Conservation (phyloP, 1,140 invertebrate genomes). For the Phenacoccus solenopsis region DNA sequence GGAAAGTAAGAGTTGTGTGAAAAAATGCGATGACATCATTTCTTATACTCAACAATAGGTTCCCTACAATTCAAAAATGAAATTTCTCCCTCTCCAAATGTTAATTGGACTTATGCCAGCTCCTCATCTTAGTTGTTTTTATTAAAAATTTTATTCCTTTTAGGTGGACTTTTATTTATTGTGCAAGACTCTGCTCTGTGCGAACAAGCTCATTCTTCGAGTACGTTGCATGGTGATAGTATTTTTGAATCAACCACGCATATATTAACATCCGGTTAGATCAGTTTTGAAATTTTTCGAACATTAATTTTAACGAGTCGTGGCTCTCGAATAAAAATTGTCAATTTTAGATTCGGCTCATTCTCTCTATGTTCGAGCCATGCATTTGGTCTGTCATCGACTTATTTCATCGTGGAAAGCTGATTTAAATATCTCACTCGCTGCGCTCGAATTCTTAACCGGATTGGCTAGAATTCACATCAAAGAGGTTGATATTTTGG, state of each 20-base stretch:
- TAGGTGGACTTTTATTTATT: conserved; percentile 57
- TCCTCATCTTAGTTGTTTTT: no score
- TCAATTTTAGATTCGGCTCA: conserved; percentile 57
- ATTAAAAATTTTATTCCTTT: conserved; percentile 5
- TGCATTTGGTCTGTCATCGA: conserved; percentile 84
- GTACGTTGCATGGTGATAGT: conserved; percentile 36
- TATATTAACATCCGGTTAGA: conserved; percentile 56
- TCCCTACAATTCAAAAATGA: no score
- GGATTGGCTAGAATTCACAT: conserved; percentile 77
- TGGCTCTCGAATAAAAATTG: no score
- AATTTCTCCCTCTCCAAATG: no score
- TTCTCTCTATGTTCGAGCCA: conserved; percentile 77
- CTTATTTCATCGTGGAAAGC: conserved; percentile 92
- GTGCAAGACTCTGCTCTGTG: conserved; percentile 69
- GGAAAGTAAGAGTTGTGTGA: no score
- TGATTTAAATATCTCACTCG: conserved; percentile 86
- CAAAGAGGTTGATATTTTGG: conserved; percentile 71
- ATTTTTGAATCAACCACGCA: conserved; percentile 46
- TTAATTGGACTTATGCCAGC: no score
- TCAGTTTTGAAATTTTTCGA: background rate
- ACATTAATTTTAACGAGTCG: no score
- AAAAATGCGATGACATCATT: no score
- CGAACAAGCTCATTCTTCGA: conserved; percentile 55
- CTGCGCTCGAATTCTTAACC: conserved; percentile 79
- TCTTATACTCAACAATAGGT: no score